A percentile compares a stretch with the other conserved stretches of the same genome.
Evolutionary conservation across 2,797 vertebrate species (phyloP).

Genomic region (Molossus alvarezi): DNA sequence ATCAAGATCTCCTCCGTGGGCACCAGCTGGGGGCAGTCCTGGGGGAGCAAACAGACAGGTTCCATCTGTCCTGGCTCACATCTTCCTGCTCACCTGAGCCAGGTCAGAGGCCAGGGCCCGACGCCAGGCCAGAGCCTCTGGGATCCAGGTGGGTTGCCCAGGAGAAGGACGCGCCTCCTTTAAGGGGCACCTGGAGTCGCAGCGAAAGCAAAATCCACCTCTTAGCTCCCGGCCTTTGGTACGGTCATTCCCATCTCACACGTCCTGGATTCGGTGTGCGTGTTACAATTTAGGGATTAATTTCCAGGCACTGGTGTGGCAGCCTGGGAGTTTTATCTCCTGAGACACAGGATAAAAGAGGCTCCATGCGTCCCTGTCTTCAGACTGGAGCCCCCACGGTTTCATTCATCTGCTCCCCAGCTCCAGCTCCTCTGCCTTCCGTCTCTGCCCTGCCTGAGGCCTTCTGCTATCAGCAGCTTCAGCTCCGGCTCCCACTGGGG

Average conservation of each 20-base stretch:
- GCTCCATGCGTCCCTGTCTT: neutral
- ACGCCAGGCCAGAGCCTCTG: neutral
- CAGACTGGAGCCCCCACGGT: neutral
- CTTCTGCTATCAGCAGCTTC: constrained; percentile 34
- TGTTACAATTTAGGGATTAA: constrained; percentile 12
- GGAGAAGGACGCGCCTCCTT: neutral
- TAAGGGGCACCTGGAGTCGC: neutral
- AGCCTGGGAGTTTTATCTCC: constrained; percentile 71
- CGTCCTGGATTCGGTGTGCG: neutral
- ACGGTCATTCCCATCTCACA: neutral
- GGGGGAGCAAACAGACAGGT: constrained; percentile 39
- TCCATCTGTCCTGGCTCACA: neutral
- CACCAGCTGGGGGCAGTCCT: constrained; percentile 99
- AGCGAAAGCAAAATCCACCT: neutral
- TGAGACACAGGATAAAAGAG: constrained; percentile 1
- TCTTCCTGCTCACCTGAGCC: neutral
- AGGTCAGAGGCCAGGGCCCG: fast-evolving
- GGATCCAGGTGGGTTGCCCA: too few species aligned
- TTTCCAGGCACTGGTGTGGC: neutral
- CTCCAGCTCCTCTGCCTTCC: neutral
- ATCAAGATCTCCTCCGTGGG: constrained; percentile 98
- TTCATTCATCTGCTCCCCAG: neutral
- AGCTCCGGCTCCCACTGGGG: neutral
- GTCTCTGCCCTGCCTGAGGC: neutral
- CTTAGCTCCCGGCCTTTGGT: constrained; percentile 15